Evolutionary conservation across 2,888 invertebrate genomes (phyloP).

Genomic region (Phalera bucephala): DNA sequence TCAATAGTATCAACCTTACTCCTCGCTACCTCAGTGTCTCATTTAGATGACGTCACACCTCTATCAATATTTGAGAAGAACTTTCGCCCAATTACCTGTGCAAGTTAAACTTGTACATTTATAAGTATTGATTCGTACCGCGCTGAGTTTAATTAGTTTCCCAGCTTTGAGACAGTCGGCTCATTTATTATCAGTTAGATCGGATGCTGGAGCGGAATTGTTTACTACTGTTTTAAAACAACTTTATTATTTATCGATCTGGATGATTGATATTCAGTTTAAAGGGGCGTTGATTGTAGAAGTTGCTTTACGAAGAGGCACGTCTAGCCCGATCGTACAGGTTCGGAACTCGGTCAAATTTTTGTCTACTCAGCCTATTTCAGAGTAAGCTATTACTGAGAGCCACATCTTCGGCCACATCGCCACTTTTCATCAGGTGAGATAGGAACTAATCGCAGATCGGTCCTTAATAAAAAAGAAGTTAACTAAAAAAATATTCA

Average conservation of each 20-base stretch:
- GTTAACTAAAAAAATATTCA: too few relatives aligned
- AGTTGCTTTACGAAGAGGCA: too few relatives aligned
- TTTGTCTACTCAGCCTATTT: too few relatives aligned
- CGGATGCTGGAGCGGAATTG: conserved; percentile 28
- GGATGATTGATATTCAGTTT: conserved; percentile 15
- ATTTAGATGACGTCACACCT: conserved; percentile 41
- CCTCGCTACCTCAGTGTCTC: conserved; percentile 23
- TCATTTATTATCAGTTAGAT: conserved; percentile 68
- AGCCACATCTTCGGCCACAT: too few relatives aligned
- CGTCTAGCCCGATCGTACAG: too few relatives aligned
- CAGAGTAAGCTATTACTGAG: too few relatives aligned
- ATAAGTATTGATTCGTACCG: conserved; percentile 73
- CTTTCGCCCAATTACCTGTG: conserved; percentile 74
- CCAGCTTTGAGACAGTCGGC: conserved; percentile 57
- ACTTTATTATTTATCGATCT: conserved; percentile 24
- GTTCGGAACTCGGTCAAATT: too few relatives aligned
- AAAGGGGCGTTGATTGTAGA: too few relatives aligned
- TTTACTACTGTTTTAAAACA: conserved; percentile 19
- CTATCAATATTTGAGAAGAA: conserved; percentile 70
- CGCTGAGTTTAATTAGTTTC: conserved; percentile 76
- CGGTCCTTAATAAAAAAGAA: too few relatives aligned
- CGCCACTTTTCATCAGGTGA: too few relatives aligned
- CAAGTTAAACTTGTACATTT: conserved; percentile 74
- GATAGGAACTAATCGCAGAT: too few relatives aligned
- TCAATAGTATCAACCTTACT: too few relatives aligned